Base-by-base conservation (phyloP, 1,140 invertebrate genomes). In the Acyrthosiphon pisum region DNA sequence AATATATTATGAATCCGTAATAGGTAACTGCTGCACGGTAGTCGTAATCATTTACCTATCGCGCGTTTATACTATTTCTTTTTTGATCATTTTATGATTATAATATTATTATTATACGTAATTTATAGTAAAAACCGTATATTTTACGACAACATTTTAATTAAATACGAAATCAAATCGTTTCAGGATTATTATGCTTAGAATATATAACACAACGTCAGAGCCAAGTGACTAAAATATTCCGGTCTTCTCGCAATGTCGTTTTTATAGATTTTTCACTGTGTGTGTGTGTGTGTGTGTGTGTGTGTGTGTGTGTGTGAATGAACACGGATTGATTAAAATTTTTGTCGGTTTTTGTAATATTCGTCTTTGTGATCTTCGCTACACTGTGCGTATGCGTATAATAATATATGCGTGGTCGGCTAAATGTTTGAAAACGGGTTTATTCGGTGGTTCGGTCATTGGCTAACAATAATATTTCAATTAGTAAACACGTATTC, bases 401-500 rank as follows among this genome's bases (percentile, higher is more conserved):
- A 53, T 53, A 48, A 56, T 56, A 60, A 68, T n/a, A n/a, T 68
- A 37, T 37, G 81, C 30, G 44, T 48, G 14, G 30, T 14, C 11
- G 84, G 41, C 14, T 48, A 87, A 48, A 46, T 46, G 4, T 87
- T 48, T 46, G 18, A 46, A 87, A 87, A 87, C 86, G 6, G 11
- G 86, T 87, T 87, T 87, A 18, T 48, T 48, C 6, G 23, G 23
- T 87, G 50, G 18, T 48, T 48, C 1, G 23, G 23, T 84, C 22
- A 26, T 84, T 44, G 22, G 83, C 37, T 37, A 37, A 84, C 23
- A 76, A 76, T 76, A n/a, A n/a, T 76, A 76, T 76, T 76, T 76
- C 60, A 76, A 76, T 76, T 76, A 76, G 60, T 76, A 76, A 76
- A 76, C 30, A 60, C 60, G 30, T n/a, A 76, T n/a, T n/a, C 60